phyloP scores from a whole-genome alignment of 2,888 invertebrate genomes.

The Adineta ricciae region DNA sequence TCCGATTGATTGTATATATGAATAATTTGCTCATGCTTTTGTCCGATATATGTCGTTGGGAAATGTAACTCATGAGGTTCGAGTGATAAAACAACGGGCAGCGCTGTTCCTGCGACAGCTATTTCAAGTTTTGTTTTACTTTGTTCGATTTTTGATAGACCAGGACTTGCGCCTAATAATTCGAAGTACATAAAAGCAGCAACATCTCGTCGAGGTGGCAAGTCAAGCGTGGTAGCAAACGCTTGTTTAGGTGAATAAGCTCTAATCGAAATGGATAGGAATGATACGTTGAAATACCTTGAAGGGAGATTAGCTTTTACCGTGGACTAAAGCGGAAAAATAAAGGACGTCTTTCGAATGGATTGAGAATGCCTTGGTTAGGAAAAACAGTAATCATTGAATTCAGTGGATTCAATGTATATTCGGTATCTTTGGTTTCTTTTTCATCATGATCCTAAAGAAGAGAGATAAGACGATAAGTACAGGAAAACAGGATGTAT shows the following conservation, averaged over 20 bases:
- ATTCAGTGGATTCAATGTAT: conserved; percentile 43
- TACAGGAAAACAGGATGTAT: no score
- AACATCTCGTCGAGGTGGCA: conserved; percentile 47
- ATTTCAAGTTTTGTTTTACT: conserved; percentile 37
- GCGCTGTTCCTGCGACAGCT: conserved; percentile 49
- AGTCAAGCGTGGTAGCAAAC: conserved; percentile 41
- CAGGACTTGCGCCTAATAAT: conserved; percentile 44
- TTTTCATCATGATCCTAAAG: conserved; percentile 37
- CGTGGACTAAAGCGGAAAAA: conserved; percentile 49
- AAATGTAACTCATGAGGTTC: conserved; percentile 44
- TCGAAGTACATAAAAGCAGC: conserved; percentile 47
- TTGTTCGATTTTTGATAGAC: conserved; percentile 35
- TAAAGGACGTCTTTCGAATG: conserved; percentile 46
- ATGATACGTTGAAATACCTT: no score
- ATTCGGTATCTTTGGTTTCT: conserved; percentile 35
- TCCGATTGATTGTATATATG: conserved; percentile 44
- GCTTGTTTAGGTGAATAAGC: conserved; percentile 45
- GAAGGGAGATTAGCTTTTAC: conserved; percentile 35
- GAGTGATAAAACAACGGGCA: conserved; percentile 45
- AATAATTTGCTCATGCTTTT: conserved; percentile 43
- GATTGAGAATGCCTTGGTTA: conserved; percentile 46
- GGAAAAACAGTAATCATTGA: conserved; percentile 48
- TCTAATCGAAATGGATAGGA: conserved; percentile 37
- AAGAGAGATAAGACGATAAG: no score
- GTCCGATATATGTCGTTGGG: conserved; percentile 45